Conservation (phyloP, 2,888 invertebrate species). For the Noctuana brunneofusca region DNA sequence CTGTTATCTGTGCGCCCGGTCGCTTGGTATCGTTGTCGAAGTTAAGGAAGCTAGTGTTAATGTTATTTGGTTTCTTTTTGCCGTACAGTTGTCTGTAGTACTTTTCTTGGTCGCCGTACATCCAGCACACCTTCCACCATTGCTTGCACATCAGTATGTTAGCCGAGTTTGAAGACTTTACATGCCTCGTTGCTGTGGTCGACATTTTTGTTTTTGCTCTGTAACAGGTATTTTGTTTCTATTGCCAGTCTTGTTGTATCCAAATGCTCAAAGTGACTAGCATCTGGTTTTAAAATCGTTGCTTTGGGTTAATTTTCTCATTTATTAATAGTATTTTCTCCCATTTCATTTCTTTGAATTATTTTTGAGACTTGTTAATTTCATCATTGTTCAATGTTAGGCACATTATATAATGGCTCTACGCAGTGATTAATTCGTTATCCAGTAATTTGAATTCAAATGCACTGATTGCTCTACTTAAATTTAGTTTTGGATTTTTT, state of each 20-base stretch:
- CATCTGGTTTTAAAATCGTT: background rate
- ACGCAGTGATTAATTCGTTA: background rate
- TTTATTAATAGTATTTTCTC: background rate
- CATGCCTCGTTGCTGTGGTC: conserved; percentile 77
- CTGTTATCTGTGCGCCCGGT: conserved; percentile 78
- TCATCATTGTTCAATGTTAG: no score
- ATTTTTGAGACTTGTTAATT: background rate
- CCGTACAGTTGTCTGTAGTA: conserved; percentile 92
- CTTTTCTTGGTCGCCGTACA: conserved; percentile 93
- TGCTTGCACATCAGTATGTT: conserved; percentile 92
- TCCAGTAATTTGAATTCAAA: background rate
- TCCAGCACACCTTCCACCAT: conserved; percentile 96
- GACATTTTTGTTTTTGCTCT: conserved; percentile 62
- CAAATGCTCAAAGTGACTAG: background rate
- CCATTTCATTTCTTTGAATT: background rate
- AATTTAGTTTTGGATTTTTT: background rate
- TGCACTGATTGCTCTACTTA: background rate
- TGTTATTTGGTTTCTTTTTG: conserved; percentile 73
- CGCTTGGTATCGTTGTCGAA: conserved; percentile 68
- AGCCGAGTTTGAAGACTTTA: conserved; percentile 83
- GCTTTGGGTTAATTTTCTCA: background rate
- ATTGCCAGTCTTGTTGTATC: background rate
- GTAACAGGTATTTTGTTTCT: conserved; percentile 35
- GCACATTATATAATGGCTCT: no score
- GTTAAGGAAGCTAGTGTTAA: conserved; percentile 61